Percentiles rank a stretch among this genome's conserved stretches.
Conservation (phyloP, 1,140 invertebrate species). For the Zaprionus africanus region DNA sequence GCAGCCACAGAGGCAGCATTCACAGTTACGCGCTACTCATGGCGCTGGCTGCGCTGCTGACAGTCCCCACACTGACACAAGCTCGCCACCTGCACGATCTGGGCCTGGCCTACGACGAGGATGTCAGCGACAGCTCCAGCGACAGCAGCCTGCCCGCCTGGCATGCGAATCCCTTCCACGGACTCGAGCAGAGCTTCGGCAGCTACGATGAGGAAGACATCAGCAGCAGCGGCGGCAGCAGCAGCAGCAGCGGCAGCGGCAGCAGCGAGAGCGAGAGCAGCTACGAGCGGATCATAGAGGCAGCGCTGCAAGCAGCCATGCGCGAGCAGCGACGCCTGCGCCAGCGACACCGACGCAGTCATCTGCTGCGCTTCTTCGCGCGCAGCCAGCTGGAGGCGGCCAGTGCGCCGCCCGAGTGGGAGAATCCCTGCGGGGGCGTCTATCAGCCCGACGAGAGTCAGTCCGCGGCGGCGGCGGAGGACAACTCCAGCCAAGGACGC, state of each 20-base stretch:
- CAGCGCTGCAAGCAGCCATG: constrained; percentile 44
- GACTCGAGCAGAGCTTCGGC: constrained; percentile 51
- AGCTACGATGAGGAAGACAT: constrained; percentile 46
- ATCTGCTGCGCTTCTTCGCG: constrained; percentile 46
- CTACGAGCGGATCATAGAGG: constrained; percentile 59
- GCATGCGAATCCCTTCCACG: constrained; percentile 64
- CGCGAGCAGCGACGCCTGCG: constrained; percentile 53
- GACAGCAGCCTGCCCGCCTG: constrained; percentile 32
- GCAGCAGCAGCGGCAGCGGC: constrained; percentile 28
- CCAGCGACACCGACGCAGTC: constrained; percentile 61
- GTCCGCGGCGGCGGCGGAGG: constrained; percentile 7
- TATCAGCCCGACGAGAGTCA: constrained; percentile 30
- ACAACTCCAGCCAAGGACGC: constrained; percentile 26
- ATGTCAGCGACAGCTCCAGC: constrained; percentile 3
- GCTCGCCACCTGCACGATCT: constrained; percentile 59
- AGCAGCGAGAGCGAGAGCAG: constrained; percentile 58
- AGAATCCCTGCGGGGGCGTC: constrained; percentile 69
- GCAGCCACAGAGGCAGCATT: constrained; percentile 30
- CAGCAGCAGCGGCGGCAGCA: constrained; percentile 11
- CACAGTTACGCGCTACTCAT: constrained; percentile 39
- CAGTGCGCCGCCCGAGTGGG: constrained; percentile 55
- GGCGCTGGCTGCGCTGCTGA: constrained; percentile 42
- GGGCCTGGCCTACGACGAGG: constrained; percentile 47
- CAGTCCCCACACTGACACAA: constrained; percentile 34
- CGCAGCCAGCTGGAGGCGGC: constrained; percentile 5